These are phyloP conservation scores for Dendrophyllia cribrosa DNA, from an alignment of 64 coral and sea anemone species.

Conservation along the genomic window DNA sequence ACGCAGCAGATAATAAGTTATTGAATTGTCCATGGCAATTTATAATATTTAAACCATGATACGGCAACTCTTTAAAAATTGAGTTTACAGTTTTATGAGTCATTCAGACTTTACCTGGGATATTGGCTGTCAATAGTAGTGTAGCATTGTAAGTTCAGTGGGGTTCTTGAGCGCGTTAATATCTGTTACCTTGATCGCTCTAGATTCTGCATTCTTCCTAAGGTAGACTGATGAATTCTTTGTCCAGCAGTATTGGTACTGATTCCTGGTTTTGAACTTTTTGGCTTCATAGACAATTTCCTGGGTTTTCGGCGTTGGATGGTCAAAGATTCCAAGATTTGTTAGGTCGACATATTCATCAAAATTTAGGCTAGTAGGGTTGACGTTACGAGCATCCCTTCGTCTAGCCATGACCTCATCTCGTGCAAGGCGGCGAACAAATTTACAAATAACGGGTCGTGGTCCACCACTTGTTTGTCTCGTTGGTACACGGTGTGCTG, in stretches of 20 bases:
- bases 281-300: conserved; percentile 12
- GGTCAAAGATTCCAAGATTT: background rate
- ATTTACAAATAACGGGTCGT: conserved; percentile 9
- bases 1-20: no score
- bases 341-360: background rate
- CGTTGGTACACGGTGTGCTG: background rate
- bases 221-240: background rate
- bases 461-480: background rate
- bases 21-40: no score
- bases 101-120: no score
- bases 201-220: no score
- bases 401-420: background rate
- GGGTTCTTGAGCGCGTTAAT: no score
- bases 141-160: no score
- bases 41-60: no score
- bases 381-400: background rate
- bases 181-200: no score
- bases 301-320: background rate
- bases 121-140: no score
- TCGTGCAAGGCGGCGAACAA: background rate
- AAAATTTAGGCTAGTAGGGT: background rate
- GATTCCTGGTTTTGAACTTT: background rate
- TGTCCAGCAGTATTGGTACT: conserved; percentile 13
- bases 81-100: no score
- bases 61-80: no score